Evolutionary conservation across 1,140 invertebrate genomes (phyloP).

Genomic region (Gyrodactylus bullatarudis): DNA sequence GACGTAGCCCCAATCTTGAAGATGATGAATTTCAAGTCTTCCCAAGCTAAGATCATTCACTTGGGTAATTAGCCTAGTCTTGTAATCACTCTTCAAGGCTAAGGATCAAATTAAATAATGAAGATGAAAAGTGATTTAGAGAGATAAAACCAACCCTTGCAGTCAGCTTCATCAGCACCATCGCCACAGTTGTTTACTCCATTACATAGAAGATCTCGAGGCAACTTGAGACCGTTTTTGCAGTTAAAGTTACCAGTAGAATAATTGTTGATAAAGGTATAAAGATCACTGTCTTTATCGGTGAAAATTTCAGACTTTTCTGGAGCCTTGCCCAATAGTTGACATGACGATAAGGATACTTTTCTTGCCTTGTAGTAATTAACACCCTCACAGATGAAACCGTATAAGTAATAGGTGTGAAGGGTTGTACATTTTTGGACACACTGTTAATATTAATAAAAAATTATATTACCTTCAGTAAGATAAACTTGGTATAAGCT

Average conservation of each 20-base stretch:
- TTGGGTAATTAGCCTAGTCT: neutral
- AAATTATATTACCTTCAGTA: neutral
- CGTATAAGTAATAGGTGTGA: neutral
- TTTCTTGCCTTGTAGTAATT: neutral
- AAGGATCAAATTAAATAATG: neutral
- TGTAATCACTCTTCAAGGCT: neutral
- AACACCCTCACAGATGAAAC: neutral
- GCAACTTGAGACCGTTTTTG: neutral
- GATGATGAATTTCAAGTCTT: constrained; percentile 12
- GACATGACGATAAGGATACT: neutral
- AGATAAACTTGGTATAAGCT: neutral
- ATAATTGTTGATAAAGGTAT: neutral
- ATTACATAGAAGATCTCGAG: neutral
- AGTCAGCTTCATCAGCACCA: neutral
- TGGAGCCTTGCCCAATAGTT: neutral
- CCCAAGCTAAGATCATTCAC: constrained; percentile 8
- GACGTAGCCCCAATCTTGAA: constrained; percentile 13
- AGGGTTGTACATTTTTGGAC: neutral
- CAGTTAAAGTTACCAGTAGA: neutral
- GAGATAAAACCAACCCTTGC: neutral
- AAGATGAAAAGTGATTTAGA: neutral
- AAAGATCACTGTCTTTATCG: neutral
- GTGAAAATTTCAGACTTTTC: neutral
- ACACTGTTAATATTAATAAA: neutral
- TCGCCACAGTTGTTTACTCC: neutral